These are phyloP conservation scores for Sphenopsis melanotis DNA, from an alignment of 2,797 vertebrate species.

Conservation along the genomic window DNA sequence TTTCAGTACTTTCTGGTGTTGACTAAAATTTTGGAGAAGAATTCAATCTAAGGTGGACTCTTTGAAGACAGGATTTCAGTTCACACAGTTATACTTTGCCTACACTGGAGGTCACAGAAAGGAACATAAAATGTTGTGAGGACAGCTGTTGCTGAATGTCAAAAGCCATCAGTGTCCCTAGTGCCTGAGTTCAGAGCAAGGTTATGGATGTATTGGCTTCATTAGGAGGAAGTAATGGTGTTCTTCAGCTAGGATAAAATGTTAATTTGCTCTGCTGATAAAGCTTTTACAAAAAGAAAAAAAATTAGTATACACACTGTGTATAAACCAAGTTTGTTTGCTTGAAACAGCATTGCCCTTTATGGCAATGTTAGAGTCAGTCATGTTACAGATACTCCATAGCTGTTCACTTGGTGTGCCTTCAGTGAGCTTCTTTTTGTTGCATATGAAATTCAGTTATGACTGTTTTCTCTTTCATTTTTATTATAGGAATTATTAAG, in stretches of 20 bases:
- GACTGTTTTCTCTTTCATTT: conserved; percentile 22
- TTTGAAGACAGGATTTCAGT: not conserved
- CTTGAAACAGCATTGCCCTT: not conserved
- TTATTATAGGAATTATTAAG: conserved; percentile 22
- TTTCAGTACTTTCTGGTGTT: not conserved
- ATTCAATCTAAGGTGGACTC: not conserved
- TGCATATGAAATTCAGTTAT: conserved; percentile 18
- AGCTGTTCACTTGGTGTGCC: fast-evolving
- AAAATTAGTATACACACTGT: not conserved
- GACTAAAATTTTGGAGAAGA: not conserved
- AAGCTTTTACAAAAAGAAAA: not conserved
- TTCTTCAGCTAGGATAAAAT: not conserved
- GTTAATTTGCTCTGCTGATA: not conserved
- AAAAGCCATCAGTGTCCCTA: fast-evolving
- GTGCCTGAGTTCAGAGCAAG: not conserved
- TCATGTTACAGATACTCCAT: not conserved
- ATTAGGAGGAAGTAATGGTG: not conserved
- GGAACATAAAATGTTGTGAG: not conserved
- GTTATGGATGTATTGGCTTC: not conserved
- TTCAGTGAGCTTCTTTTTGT: not conserved
- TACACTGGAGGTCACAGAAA: not conserved
- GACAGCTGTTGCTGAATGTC: not conserved
- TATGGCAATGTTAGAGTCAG: not conserved
- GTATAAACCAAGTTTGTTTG: not conserved
- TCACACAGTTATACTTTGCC: not conserved